Evolutionary conservation across 2,888 invertebrate genomes (phyloP).

Genomic region (Melikaiella ostensackeni): DNA sequence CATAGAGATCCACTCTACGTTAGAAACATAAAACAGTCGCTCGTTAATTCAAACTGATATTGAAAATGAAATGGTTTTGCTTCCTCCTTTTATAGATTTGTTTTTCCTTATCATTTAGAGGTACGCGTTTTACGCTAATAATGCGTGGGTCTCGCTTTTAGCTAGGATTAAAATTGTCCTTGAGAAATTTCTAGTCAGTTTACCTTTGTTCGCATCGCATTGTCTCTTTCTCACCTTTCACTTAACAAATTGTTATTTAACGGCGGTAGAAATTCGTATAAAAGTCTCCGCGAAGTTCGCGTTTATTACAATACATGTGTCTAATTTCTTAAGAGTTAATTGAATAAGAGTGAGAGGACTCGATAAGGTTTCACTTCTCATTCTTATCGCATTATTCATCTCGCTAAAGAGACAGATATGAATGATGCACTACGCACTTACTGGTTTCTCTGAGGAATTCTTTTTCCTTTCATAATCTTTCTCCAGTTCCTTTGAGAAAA

Average conservation of each 20-base stretch:
- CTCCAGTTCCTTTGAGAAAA: neutral
- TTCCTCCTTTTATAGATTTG: neutral
- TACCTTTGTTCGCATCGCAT: neutral
- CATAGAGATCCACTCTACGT: neutral
- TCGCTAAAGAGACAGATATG: slow-evolving; percentile 33
- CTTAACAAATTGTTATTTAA: slow-evolving; percentile 26
- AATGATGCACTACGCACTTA: slow-evolving; percentile 34
- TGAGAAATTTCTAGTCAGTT: neutral
- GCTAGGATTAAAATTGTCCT: slow-evolving; percentile 20
- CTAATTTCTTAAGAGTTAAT: slow-evolving; percentile 45
- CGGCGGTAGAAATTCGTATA: slow-evolving; percentile 56
- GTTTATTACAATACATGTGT: slow-evolving; percentile 42
- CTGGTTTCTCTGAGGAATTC: slow-evolving; percentile 9
- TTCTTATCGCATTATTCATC: slow-evolving; percentile 26
- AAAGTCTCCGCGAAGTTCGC: slow-evolving; percentile 50
- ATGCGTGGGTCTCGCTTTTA: neutral
- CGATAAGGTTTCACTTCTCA: slow-evolving; percentile 29
- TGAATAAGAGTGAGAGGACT: slow-evolving; percentile 45
- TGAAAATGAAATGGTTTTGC: slow-evolving; percentile 2
- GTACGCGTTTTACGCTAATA: neutral
- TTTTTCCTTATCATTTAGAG: neutral
- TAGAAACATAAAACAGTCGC: slow-evolving; percentile 13
- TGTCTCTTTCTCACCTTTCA: slow-evolving; percentile 3
- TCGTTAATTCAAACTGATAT: neutral
- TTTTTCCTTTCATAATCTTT: neutral